Conservation (phyloP, 1,140 invertebrate species). For the Brachionus calyciflorus region DNA sequence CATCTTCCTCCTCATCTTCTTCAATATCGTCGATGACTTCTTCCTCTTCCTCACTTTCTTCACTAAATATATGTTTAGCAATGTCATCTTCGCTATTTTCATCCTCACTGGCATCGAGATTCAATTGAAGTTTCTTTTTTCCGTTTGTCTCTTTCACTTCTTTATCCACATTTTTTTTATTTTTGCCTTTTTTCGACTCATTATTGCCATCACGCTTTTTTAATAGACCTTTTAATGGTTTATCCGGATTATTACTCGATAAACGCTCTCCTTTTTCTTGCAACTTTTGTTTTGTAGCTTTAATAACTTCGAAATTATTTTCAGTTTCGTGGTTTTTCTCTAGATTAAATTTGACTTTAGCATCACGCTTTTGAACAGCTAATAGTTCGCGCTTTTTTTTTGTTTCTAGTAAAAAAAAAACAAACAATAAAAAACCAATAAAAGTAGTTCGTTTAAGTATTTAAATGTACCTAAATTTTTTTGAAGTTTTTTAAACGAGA, state of each 20-base stretch:
- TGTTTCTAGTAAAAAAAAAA: not conserved
- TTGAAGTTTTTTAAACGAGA: conserved; percentile 38
- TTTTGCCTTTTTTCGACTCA: not conserved
- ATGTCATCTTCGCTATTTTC: conserved; percentile 40
- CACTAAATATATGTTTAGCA: conserved; percentile 21
- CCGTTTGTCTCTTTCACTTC: not conserved
- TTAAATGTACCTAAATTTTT: conserved; percentile 22
- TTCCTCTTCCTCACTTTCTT: not conserved
- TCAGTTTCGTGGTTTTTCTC: conserved; percentile 45
- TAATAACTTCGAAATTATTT: conserved; percentile 17
- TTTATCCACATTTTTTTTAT: not conserved
- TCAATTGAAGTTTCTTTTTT: conserved; percentile 22
- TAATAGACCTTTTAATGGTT: not conserved
- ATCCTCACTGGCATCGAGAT: not conserved
- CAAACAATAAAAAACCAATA: not conserved
- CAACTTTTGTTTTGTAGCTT: conserved; percentile 24
- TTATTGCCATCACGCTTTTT: not conserved
- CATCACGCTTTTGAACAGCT: not conserved
- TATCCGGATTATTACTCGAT: not conserved
- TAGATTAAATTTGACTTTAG: conserved; percentile 42
- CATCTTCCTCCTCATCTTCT: not conserved
- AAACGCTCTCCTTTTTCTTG: not conserved
- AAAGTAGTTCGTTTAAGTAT: not conserved
- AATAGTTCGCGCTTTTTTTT: not conserved
- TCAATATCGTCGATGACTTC: not conserved